Evolutionary conservation across 92 coral and sea anemone genomes (phyloP).

Genomic region (Nematostella vectensis): DNA sequence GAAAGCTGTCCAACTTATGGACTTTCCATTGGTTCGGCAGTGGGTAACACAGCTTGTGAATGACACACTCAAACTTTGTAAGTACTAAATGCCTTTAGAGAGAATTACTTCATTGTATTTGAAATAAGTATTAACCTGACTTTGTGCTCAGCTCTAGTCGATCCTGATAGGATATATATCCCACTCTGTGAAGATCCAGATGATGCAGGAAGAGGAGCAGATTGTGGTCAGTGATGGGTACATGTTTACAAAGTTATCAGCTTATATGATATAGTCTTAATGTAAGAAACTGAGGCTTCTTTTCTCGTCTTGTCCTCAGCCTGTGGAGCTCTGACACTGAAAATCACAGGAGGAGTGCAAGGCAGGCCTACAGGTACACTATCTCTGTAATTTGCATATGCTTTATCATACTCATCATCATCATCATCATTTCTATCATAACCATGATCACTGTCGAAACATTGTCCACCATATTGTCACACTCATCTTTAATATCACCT

Average conservation of each 20-base stretch:
- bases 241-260: background rate
- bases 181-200: constrained; percentile 86
- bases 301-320: constrained; percentile 28
- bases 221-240: constrained; percentile 50
- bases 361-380: constrained; percentile 66
- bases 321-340: constrained; percentile 66
- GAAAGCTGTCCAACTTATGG: constrained; percentile 81
- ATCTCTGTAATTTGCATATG: too few relatives aligned
- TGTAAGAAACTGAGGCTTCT: too few relatives aligned
- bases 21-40: constrained; percentile 66
- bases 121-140: background rate
- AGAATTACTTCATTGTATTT: background rate
- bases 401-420: too few relatives aligned
- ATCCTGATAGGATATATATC: constrained; percentile 65
- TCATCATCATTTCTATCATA: too few relatives aligned
- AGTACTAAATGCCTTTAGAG: constrained; percentile 1
- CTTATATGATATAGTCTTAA: too few relatives aligned
- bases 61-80: constrained; percentile 68
- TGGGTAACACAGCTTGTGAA: constrained; percentile 76
- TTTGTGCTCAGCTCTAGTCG: constrained; percentile 82
- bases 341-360: constrained; percentile 58
- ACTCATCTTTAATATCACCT: too few relatives aligned
- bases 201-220: constrained; percentile 64
- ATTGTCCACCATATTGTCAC: too few relatives aligned
- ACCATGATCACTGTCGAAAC: too few relatives aligned